Percentiles rank a stretch among this genome's conserved stretches.
Conservation (phyloP, 2,888 invertebrate genomes). For the Antheraea yamamai region DNA sequence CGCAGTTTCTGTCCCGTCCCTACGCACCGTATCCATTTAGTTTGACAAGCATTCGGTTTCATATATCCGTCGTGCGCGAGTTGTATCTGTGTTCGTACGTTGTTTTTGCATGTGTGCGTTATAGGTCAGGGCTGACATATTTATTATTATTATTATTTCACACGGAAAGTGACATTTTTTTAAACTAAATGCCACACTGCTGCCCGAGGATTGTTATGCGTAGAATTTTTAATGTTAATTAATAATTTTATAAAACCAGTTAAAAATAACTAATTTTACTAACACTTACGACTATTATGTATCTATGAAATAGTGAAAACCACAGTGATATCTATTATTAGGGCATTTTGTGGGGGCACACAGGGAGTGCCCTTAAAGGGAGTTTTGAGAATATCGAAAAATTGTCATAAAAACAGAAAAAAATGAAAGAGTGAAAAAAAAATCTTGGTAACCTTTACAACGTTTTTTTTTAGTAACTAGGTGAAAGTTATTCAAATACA, state of each 20-base stretch:
- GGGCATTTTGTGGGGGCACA: too few relatives aligned
- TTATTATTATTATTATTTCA: slow-evolving; percentile 31
- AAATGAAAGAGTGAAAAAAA: too few relatives aligned
- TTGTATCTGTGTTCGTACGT: slow-evolving; percentile 42
- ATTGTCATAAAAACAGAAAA: too few relatives aligned
- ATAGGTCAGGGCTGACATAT: slow-evolving; percentile 45
- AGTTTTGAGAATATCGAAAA: too few relatives aligned
- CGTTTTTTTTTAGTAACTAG: too few relatives aligned
- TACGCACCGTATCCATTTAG: slow-evolving; percentile 77
- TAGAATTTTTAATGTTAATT: slow-evolving; percentile 1
- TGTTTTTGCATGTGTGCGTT: slow-evolving; percentile 40
- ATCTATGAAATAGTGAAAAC: too few relatives aligned
- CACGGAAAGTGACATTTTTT: slow-evolving; percentile 26
- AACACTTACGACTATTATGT: too few relatives aligned
- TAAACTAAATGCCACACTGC: background rate
- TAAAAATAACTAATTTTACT: too few relatives aligned
- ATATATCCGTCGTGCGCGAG: slow-evolving; percentile 55
- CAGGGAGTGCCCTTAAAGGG: too few relatives aligned
- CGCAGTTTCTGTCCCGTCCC: slow-evolving; percentile 38
- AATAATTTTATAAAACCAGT: background rate
- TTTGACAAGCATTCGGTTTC: slow-evolving; percentile 82
- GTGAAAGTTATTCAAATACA: too few relatives aligned
- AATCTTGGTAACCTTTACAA: too few relatives aligned
- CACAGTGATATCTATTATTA: too few relatives aligned
- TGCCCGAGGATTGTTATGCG: background rate